Evolutionary conservation across 2,113 vertebrate species (phyloP), one percentile per base, ranked within the genome.

Genomic region (Paralichthys olivaceus): DNA sequence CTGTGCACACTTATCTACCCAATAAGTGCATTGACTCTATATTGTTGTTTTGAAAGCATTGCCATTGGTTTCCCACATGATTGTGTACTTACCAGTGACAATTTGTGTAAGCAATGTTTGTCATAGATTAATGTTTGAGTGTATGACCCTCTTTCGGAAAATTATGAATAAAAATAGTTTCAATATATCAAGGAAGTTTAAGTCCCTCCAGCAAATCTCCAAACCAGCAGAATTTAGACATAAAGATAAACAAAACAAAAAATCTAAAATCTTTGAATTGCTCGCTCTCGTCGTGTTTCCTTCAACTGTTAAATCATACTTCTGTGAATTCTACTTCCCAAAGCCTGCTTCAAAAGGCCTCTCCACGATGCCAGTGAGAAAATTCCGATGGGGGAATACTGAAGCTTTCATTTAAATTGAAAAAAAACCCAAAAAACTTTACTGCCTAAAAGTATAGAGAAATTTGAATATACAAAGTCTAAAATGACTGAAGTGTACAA

Each of bases 221-320:
- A 40, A 40, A 12, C 37, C 37, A 13, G 2, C 45, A 49, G 45
- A 19, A 19, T 7, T 6, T 7, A 49, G 17, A 49, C 2, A 49
- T 19, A 19, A 49, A 17, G 17, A 17, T 6, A 47, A 47, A 19
- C 17, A 47, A 5, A 47, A 47, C 45, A 49, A 49, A 19, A 49
- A 49, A 49, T 49, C 45, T 2, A 49, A 49, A 17, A 49, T 49
- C 14, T 55, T 25, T 55, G 5, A 23, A n/a, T 25, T 45, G 40
- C 25, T 28, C 19, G 32, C 23, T 69, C 40, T 54, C 8, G n/a
- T 67, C 28, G 40, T 57, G 15, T 69, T 69, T 59, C 25, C 25
- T 20, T 60, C 43, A 53, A 7, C 22, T 28, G 26, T 4, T 59
- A 19, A 59, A 34, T 65, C 34, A 2, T 8, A 59, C 2, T 34